Base-by-base conservation (phyloP, 1,140 invertebrate genomes). In the Drosophila parvula region DNA sequence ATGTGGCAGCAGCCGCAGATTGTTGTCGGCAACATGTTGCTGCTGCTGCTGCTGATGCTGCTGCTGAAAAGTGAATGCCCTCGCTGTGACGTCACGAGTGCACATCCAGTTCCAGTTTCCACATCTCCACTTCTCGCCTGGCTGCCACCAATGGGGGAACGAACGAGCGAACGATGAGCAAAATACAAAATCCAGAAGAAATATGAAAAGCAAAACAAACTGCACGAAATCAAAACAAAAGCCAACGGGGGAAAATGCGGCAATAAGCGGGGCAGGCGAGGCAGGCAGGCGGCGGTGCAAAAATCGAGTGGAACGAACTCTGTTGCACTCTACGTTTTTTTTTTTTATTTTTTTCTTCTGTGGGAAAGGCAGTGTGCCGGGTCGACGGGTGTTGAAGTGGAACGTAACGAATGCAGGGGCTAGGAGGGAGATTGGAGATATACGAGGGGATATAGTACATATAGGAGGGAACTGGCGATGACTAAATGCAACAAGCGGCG, bases 141-240 rank as follows among this genome's bases (percentile, higher is more conserved):
- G 36, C 60, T 50, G 68, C 68, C 71, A 73, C 22, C 22, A 22
- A 22, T 22, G 22, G 22, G 27, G 3, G 50, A 47, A n/a, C 9
- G 36, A 16, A 30, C 18, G 0, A 59, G 55, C 76, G 80, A 86
- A 79, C 69, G 62, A 82, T 79, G 84, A 88, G 84, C 84, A 88
- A 88, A 88, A 88, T 88, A 88, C 80, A 88, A 89, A 88, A 89
- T 88, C 84, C 84, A 75, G 80, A 81, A 88, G 84, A 84, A 88
- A 88, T 81, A 78, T 88, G 80, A 69, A 88, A 80, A 88, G 65
- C 84, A 88, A 88, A 88, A 88, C 84, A 88, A 89, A 88, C 74
- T 89, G 77, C 80, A 84, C 58, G 78, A 89, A 73, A 88, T 89
- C 84, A 88, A 88, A 88, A 88, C 84, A 88, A 89, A 53, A 80